A percentile compares a stretch with the other conserved stretches of the same genome.
phyloP scores from a whole-genome alignment of 2,797 vertebrate genomes.

The Serranus cabrilla region DNA sequence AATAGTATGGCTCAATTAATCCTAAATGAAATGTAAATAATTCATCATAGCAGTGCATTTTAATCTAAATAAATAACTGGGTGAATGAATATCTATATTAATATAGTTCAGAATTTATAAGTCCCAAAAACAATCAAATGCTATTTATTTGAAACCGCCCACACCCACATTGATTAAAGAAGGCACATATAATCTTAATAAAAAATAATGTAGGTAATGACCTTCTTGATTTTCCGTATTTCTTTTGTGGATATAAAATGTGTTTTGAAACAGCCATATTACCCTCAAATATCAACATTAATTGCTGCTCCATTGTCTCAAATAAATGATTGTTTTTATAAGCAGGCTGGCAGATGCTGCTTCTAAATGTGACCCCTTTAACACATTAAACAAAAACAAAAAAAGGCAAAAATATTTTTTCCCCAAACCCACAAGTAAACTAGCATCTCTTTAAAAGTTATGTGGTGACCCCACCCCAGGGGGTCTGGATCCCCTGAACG shows the following conservation, averaged over 20 bases:
- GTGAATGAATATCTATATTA: not conserved
- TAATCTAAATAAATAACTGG: constrained; percentile 20
- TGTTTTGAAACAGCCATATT: not conserved
- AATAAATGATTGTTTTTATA: not conserved
- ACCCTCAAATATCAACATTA: not conserved
- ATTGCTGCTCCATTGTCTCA: not conserved
- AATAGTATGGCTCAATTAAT: constrained; percentile 39
- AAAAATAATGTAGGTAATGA: not conserved
- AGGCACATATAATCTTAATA: not conserved
- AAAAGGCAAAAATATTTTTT: too few species aligned
- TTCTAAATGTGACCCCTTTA: not conserved
- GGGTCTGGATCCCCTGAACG: not conserved
- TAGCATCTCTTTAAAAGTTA: constrained; percentile 1
- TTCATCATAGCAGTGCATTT: constrained; percentile 21
- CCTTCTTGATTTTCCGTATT: not conserved
- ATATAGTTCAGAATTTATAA: constrained; percentile 1
- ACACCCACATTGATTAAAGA: not conserved
- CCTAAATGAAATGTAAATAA: constrained; percentile 32
- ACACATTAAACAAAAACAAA: constrained; percentile 6
- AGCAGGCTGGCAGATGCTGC: not conserved
- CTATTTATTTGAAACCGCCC: not conserved
- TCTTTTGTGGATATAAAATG: not conserved
- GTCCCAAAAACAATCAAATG: not conserved
- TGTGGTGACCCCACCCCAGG: not conserved
- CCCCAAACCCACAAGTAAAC: not conserved